phyloP scores from a whole-genome alignment of 2,113 vertebrate species.

The Thryonomys swinderianus region DNA sequence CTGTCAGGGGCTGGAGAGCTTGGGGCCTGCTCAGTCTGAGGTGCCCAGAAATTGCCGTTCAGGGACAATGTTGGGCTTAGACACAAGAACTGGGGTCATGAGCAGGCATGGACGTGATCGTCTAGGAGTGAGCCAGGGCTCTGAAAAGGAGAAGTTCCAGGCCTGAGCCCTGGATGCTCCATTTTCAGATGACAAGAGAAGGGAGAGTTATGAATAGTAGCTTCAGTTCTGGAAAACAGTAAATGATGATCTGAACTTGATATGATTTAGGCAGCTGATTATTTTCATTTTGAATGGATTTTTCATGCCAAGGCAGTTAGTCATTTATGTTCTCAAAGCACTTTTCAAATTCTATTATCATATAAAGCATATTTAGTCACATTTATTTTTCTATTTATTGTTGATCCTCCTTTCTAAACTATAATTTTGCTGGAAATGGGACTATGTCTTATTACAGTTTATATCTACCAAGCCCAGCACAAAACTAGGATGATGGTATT shows the following conservation, averaged over 20 bases:
- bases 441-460: slow-evolving; percentile 46
- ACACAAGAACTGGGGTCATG: neutral
- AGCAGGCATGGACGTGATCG: too few species aligned
- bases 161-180: neutral
- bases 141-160: neutral
- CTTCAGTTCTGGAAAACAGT: neutral
- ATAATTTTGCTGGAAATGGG: slow-evolving; percentile 48
- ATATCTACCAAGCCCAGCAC: neutral
- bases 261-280: slow-evolving; percentile 45
- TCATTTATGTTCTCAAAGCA: slow-evolving; percentile 59
- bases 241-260: slow-evolving; percentile 5
- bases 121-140: neutral
- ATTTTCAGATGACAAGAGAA: neutral
- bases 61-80: neutral
- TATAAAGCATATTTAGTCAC: slow-evolving; percentile 27
- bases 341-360: slow-evolving; percentile 66
- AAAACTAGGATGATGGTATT: slow-evolving; percentile 30
- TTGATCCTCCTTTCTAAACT: slow-evolving; percentile 31
- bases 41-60: neutral
- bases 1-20: neutral
- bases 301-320: slow-evolving; percentile 42
- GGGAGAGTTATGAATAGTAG: neutral
- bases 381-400: slow-evolving; percentile 59
- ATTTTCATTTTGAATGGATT: slow-evolving; percentile 61
- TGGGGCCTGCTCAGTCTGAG: neutral